Evolutionary conservation across 2,888 invertebrate genomes (phyloP).

Genomic region (Galerucella pusilla): DNA sequence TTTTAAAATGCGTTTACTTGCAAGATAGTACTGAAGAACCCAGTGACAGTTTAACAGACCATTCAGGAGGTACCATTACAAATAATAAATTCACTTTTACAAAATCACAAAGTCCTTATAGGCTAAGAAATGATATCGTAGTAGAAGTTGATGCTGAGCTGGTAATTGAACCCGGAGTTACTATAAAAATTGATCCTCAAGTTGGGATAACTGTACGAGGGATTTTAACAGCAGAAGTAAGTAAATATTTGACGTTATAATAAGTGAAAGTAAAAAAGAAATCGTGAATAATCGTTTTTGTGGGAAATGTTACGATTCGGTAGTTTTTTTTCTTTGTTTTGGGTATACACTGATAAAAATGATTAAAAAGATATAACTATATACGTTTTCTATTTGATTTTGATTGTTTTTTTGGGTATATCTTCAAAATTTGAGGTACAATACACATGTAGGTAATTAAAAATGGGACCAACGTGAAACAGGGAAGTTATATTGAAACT

Average conservation of each 20-base stretch:
- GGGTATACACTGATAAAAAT: neutral
- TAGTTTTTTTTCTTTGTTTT: neutral
- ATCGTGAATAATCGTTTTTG: slow-evolving; percentile 15
- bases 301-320: slow-evolving; percentile 1
- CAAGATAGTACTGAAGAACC: slow-evolving; percentile 38
- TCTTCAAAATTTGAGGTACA: no score
- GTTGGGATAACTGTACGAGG: slow-evolving; percentile 94
- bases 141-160: slow-evolving; percentile 83
- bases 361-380: neutral
- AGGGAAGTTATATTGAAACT: no score
- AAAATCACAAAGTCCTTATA: slow-evolving; percentile 76
- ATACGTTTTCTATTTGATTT: no score
- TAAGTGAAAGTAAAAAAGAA: slow-evolving; percentile 26
- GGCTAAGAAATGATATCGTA: slow-evolving; percentile 82
- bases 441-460: no score
- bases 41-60: slow-evolving; percentile 64
- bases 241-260: slow-evolving; percentile 56
- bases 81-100: slow-evolving; percentile 70
- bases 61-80: slow-evolving; percentile 72
- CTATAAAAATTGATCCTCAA: slow-evolving; percentile 89
- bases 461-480: no score
- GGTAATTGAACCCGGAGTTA: slow-evolving; percentile 90
- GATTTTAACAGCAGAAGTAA: slow-evolving; percentile 88
- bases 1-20: slow-evolving; percentile 26
- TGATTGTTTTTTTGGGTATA: no score